Evolutionary conservation across 1,140 invertebrate species (phyloP).

Genomic region (Schlechtendalia chinensis): DNA sequence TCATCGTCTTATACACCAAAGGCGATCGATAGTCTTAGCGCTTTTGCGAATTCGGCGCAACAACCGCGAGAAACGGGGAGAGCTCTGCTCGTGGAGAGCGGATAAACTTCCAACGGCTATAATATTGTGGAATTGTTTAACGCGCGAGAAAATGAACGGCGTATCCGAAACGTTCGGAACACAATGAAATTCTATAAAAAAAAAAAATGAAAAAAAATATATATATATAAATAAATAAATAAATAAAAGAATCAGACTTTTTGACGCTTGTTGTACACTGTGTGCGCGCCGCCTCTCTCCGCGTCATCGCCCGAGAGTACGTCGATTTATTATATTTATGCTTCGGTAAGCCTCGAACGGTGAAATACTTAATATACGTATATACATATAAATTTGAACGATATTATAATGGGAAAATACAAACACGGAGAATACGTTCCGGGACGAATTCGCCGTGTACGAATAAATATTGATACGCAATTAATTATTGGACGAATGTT

Average conservation of each 20-base stretch:
- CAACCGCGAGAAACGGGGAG: constrained; percentile 3
- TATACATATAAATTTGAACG: not conserved
- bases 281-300: not conserved
- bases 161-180: constrained; percentile 21
- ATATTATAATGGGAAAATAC: not conserved
- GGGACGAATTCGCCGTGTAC: not conserved
- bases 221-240: too few relatives aligned
- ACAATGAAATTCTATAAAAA: constrained; percentile 33
- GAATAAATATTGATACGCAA: too few relatives aligned
- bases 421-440: not conserved
- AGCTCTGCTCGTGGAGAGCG: not conserved
- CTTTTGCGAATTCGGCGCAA: not conserved
- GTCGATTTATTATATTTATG: constrained; percentile 21
- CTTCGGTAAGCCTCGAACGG: not conserved
- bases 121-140: constrained; percentile 25
- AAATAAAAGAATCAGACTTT: not conserved
- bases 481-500: not conserved
- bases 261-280: not conserved
- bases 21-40: constrained; percentile 40
- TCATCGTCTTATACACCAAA: constrained; percentile 31
- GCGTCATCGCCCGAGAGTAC: not conserved
- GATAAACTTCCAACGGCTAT: constrained; percentile 9
- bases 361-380: not conserved
- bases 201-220: constrained; percentile 6
- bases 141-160: constrained; percentile 22